phyloP scores from a whole-genome alignment of 2,888 invertebrate genomes.

The Agriopis aurantiaria region DNA sequence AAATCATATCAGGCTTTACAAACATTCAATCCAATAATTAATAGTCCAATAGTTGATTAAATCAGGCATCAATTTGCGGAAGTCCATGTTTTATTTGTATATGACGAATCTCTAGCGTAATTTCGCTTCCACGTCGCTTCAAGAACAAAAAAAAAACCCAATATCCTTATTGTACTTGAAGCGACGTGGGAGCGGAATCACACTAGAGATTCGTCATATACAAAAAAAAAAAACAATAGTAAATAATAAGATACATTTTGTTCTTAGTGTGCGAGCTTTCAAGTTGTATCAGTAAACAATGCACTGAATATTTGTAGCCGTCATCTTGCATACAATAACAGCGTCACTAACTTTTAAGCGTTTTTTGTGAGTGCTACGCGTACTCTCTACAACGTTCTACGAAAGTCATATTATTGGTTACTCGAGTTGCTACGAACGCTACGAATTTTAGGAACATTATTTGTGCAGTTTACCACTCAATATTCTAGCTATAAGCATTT shows the following conservation, averaged over 20 bases:
- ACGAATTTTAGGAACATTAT: not conserved
- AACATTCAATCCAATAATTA: too few species aligned
- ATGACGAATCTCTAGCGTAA: too few species aligned
- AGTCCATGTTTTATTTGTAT: too few species aligned
- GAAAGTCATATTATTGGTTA: not conserved
- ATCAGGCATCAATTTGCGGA: too few species aligned
- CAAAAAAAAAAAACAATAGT: not conserved
- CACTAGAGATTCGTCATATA: too few species aligned
- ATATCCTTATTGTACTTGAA: too few species aligned
- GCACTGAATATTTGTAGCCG: slow-evolving; percentile 23
- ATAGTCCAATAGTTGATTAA: not conserved
- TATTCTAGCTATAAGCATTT: not conserved
- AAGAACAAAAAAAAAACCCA: too few species aligned
- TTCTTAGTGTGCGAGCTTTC: not conserved
- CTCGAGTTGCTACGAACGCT: slow-evolving; percentile 1
- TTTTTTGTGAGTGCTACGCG: slow-evolving; percentile 27
- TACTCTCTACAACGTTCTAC: slow-evolving; percentile 8
- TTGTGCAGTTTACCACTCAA: not conserved
- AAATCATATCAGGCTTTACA: not conserved
- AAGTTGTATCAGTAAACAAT: not conserved
- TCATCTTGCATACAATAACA: slow-evolving; percentile 24
- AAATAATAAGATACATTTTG: not conserved
- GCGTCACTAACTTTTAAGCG: slow-evolving; percentile 29
- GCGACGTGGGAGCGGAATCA: too few species aligned
- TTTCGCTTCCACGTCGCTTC: too few species aligned